These are phyloP conservation scores for Mirza zaza DNA, from an alignment of 2,113 vertebrate species.

Conservation along the genomic window DNA sequence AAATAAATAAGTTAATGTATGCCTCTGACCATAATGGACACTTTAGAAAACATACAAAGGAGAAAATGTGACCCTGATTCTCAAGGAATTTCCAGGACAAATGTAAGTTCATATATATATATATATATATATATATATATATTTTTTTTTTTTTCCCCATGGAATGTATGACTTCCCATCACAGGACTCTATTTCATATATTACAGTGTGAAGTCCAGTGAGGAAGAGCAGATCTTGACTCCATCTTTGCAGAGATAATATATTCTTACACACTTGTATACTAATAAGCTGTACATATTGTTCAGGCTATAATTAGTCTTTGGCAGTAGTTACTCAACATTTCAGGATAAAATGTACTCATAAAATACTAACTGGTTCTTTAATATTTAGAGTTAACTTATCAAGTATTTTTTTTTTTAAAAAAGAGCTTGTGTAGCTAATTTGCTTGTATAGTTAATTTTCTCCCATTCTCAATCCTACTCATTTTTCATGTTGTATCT, in stretches of 20 bases:
- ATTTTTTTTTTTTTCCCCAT: too few relatives aligned
- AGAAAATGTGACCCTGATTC: neutral
- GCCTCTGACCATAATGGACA: neutral
- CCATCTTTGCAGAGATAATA: neutral
- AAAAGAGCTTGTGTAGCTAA: neutral
- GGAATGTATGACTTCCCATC: neutral
- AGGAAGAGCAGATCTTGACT: neutral
- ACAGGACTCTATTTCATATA: neutral
- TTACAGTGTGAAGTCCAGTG: neutral
- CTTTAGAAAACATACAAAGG: neutral
- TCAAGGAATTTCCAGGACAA: neutral
- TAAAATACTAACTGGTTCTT: neutral
- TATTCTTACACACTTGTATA: neutral
- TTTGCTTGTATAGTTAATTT: neutral
- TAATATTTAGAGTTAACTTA: neutral
- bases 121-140: neutral
- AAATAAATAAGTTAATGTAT: neutral
- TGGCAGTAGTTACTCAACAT: neutral
- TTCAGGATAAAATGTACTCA: neutral
- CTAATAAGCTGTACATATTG: neutral
- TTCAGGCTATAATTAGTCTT: neutral
- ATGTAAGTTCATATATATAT: neutral
- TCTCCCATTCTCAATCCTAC: neutral
- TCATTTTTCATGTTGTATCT: neutral
- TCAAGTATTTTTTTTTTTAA: neutral